Evolutionary conservation across 2,113 vertebrate species (phyloP).

Genomic region (Manacus vitellinus): DNA sequence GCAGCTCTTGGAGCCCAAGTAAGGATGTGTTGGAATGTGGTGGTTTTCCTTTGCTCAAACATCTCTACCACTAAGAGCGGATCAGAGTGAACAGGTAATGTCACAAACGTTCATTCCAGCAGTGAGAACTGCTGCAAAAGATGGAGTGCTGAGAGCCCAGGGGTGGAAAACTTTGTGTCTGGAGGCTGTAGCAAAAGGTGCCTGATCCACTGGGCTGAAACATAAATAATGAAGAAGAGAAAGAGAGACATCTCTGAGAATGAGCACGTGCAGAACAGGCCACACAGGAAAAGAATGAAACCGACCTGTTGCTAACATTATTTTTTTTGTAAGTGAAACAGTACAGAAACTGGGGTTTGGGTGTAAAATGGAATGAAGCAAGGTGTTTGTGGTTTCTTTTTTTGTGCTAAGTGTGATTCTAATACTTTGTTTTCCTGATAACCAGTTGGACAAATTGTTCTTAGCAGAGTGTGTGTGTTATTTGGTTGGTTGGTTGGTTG

Average conservation of each 20-base stretch:
- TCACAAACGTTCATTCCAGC: neutral
- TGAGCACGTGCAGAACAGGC: neutral
- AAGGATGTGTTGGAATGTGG: neutral
- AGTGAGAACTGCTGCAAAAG: neutral
- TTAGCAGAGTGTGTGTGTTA: neutral
- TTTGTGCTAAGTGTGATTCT: neutral
- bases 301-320: neutral
- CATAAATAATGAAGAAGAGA: no score
- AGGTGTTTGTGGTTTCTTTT: neutral
- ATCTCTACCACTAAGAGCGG: neutral
- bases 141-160: neutral
- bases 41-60: rapidly evolving
- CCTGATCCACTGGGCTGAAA: neutral
- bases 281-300: neutral
- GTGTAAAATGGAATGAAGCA: neutral
- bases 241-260: neutral
- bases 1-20: rapidly evolving
- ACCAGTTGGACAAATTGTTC: neutral
- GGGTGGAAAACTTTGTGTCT: neutral
- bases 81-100: neutral
- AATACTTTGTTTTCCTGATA: neutral
- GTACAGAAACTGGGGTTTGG: neutral
- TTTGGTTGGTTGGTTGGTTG: no score
- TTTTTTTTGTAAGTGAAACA: neutral
- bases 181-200: neutral